A percentile compares a stretch with the other conserved stretches of the same genome.
These are phyloP conservation scores for Portevinia maculata DNA, from an alignment of 2,888 invertebrate species.

Conservation along the genomic window DNA sequence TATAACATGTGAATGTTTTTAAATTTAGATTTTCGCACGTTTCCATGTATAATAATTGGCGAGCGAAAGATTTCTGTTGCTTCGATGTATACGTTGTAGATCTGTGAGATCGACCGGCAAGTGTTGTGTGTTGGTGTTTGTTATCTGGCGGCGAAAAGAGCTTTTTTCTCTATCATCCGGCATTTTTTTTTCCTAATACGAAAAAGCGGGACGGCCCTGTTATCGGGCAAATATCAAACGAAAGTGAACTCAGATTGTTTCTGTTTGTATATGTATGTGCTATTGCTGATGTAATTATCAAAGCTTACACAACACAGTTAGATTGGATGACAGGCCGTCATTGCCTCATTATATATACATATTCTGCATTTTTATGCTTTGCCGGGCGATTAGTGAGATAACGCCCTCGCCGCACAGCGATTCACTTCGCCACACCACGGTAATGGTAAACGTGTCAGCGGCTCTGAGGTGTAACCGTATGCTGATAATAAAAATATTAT, in stretches of 20 bases:
- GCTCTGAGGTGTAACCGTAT: constrained; percentile 35
- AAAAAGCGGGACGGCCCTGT: constrained; percentile 64
- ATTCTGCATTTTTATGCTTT: constrained; percentile 45
- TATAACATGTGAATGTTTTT: constrained; percentile 72
- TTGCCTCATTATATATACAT: not conserved
- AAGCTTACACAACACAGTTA: constrained; percentile 59
- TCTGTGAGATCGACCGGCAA: constrained; percentile 62
- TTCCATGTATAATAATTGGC: constrained; percentile 12
- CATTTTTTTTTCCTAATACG: not conserved
- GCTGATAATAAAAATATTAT: constrained; percentile 16
- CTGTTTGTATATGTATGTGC: constrained; percentile 46
- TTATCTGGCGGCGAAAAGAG: constrained; percentile 52
- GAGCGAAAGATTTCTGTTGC: constrained; percentile 57
- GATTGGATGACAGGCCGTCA: constrained; percentile 16
- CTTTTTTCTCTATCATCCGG: constrained; percentile 48
- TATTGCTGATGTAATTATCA: constrained; percentile 64
- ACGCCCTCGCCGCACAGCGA: not conserved
- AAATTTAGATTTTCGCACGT: constrained; percentile 71
- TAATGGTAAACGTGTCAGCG: constrained; percentile 26
- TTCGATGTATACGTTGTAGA: constrained; percentile 14
- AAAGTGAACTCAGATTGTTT: constrained; percentile 62
- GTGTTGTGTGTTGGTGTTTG: constrained; percentile 32
- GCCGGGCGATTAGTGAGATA: constrained; percentile 36
- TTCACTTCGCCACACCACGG: not conserved
- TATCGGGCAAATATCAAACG: constrained; percentile 64